Base-by-base conservation (phyloP, 2,888 invertebrate species). In the Heliconius aoede region DNA sequence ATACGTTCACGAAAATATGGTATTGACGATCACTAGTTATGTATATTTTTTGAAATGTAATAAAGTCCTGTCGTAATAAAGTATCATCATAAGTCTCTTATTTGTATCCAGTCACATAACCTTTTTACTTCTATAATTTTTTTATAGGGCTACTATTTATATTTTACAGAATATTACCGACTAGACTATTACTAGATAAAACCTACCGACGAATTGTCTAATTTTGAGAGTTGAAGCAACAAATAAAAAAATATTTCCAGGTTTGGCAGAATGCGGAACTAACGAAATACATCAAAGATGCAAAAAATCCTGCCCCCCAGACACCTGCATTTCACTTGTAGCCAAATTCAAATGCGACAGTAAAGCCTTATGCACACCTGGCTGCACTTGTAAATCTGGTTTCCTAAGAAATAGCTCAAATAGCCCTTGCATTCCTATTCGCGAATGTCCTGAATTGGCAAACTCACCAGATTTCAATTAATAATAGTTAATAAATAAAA, bases 361-460 rank as follows among this genome's bases (percentile, higher is more conserved):
- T 3, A 62, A 73, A 4, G 79, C 79, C 8, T 74, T 60, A 18
- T 82, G 81, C 51, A 58, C 65, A 11, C 76, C 82, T 4, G 85
- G 85, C 0, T 89, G 87, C 67, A 69, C 80, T 0, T 89, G 89
- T 73, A 79, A 83, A 21, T 26, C 82, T 5, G 86, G 86, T 0
- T 88, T 80, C 74, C 65, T 84, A 1, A 82, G 88, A 76, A 24
- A 73, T 4, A 75, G 76, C 4, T 60, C 71, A 1, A 81, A 79
- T 2, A 73, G 81, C 13, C 76, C 81, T 0, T 88, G 89, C 71
- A 78, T 85, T 28, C 85, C 84, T 0, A 79, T 79, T n/a, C 81
- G 83, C n/a, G n/a, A 83, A 11, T 86, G 86, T 73, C 81, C 82
- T 1, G 55, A 85, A 77, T 28, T 81, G 73, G 71, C 58, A 21